Percentiles rank a stretch among this genome's conserved stretches.
These are phyloP conservation scores for Oryctes rhinoceros DNA, from an alignment of 1,140 invertebrate species.

Conservation along the genomic window DNA sequence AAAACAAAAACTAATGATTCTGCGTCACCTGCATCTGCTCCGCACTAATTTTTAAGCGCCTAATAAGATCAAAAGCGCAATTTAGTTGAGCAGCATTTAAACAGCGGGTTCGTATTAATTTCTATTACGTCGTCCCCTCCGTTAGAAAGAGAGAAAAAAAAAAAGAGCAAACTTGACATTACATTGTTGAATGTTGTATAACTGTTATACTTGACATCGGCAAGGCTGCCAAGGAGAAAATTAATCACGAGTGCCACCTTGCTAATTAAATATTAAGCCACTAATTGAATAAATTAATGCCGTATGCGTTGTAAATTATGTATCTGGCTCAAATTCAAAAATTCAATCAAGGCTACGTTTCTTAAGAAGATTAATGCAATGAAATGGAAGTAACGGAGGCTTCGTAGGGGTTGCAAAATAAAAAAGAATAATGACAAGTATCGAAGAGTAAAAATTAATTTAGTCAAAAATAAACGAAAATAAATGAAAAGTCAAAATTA, in stretches of 20 bases:
- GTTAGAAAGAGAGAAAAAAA: conserved; percentile 5
- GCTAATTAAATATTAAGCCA: conserved; percentile 1
- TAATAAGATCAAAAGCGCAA: not conserved
- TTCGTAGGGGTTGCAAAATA: no score
- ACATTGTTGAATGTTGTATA: not conserved
- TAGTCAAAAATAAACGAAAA: no score
- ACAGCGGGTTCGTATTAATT: conserved; percentile 11
- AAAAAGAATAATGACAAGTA: no score
- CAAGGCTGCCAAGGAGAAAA: not conserved
- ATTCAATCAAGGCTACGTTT: not conserved
- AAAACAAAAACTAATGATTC: not conserved
- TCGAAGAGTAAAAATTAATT: no score
- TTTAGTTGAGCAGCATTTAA: not conserved
- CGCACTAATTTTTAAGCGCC: conserved; percentile 1
- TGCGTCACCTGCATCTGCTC: not conserved
- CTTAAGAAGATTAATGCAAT: not conserved
- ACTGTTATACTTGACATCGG: not conserved
- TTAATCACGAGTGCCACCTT: not conserved
- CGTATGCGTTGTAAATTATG: not conserved
- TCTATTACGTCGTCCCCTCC: not conserved
- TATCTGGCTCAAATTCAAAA: not conserved
- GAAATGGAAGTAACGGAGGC: not conserved
- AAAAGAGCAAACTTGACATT: not conserved
- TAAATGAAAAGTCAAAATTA: no score
- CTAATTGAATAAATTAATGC: conserved; percentile 12